phyloP scores from a whole-genome alignment of 2,888 invertebrate species.

The Cyclophora punctaria region DNA sequence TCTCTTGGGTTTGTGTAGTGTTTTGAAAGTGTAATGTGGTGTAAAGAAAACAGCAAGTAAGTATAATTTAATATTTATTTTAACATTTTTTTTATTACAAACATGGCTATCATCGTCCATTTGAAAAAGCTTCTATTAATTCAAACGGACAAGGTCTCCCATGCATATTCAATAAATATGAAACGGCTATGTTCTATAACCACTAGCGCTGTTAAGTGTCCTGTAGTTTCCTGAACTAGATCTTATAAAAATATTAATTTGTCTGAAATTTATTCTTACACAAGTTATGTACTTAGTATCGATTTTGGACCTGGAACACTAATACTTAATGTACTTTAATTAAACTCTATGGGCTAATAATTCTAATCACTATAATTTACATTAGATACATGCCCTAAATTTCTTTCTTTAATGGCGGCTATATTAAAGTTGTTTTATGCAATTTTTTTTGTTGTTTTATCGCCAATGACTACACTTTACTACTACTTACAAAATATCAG shows the following conservation, averaged over 20 bases:
- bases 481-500: conserved; percentile 68
- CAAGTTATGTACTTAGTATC: no score
- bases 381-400: conserved; percentile 41
- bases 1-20: no score
- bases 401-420: conserved; percentile 37
- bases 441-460: conserved; percentile 10
- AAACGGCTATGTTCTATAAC: conserved; percentile 3
- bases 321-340: no score
- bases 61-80: not conserved
- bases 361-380: conserved; percentile 58
- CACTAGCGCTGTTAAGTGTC: no score
- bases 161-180: conserved; percentile 60
- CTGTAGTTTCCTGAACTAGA: no score
- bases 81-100: conserved; percentile 38
- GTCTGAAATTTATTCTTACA: no score
- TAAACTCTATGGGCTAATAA: conserved; percentile 32
- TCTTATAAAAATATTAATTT: no score
- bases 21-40: no score
- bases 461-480: conserved; percentile 4
- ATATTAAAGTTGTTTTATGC: conserved; percentile 18
- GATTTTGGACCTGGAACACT: no score
- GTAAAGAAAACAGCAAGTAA: no score
- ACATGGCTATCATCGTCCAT: conserved; percentile 70
- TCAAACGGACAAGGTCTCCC: conserved; percentile 73
- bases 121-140: conserved; percentile 34